Evolutionary conservation across 64 coral and sea anemone genomes (phyloP).

Genomic region (Pocillopora damicornis): DNA sequence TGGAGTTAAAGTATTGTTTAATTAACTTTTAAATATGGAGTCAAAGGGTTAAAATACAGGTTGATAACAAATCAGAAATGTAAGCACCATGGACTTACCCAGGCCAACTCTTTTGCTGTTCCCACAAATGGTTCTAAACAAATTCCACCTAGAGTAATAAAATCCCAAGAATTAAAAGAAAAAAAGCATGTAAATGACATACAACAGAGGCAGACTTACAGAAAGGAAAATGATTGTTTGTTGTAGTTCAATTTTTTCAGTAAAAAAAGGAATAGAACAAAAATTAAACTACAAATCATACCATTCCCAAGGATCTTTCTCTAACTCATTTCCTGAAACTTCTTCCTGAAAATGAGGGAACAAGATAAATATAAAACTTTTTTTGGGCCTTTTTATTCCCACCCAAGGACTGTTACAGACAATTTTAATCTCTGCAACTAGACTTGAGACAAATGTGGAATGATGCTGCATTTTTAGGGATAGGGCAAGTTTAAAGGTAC

Average conservation of each 20-base stretch:
- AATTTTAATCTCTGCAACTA: no score
- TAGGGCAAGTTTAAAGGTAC: no score
- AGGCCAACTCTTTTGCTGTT: conserved; percentile 91
- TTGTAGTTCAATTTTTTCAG: not conserved
- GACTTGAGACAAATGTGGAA: no score
- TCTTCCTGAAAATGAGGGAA: conserved; percentile 21
- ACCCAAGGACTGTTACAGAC: no score
- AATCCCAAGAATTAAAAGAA: not conserved
- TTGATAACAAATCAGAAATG: no score
- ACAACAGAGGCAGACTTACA: not conserved
- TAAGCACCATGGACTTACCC: conserved; percentile 45
- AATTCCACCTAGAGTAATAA: conserved; percentile 77
- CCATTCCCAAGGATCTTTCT: conserved; percentile 90
- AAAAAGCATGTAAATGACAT: not conserved
- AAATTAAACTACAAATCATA: not conserved
- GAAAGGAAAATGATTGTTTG: no score
- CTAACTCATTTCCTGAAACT: conserved; percentile 10
- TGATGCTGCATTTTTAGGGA: no score
- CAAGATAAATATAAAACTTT: no score
- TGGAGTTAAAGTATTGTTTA: no score
- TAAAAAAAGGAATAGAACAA: not conserved
- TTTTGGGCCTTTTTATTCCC: no score
- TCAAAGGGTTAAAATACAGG: no score
- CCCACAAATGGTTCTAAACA: conserved; percentile 79
- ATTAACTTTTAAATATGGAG: no score